Percentiles rank a stretch among this genome's conserved stretches.
Evolutionary conservation across 2,113 vertebrate genomes (phyloP).

Genomic region (Elgaria multicarinata): DNA sequence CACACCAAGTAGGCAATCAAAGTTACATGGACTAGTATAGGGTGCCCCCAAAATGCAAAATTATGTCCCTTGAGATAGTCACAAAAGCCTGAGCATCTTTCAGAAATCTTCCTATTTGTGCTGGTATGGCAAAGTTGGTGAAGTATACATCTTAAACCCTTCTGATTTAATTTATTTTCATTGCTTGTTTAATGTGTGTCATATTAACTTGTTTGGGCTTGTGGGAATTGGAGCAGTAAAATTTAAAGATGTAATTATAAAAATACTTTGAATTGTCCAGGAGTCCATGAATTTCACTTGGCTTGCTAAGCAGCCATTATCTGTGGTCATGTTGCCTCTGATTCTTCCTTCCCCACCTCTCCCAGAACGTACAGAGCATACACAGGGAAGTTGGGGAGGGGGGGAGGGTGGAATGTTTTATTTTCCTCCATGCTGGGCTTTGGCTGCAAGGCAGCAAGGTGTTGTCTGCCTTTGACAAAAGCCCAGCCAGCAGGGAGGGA

Average conservation of each 20-base stretch:
- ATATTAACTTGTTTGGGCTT: background rate
- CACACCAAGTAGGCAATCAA: background rate
- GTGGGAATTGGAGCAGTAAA: background rate
- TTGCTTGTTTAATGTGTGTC: background rate
- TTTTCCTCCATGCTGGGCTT: background rate
- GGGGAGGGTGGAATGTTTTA: background rate
- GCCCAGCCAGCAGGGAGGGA: no score
- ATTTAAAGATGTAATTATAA: background rate
- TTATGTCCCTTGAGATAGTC: background rate
- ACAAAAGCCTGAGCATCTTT: background rate
- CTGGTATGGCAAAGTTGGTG: background rate
- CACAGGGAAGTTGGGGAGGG: background rate
- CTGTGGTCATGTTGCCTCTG: background rate
- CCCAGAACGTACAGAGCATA: background rate
- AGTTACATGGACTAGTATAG: background rate
- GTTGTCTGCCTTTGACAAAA: background rate
- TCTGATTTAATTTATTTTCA: background rate
- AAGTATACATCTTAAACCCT: background rate
- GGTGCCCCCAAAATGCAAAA: background rate
- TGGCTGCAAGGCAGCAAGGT: background rate
- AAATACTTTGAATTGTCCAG: background rate
- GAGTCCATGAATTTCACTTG: background rate
- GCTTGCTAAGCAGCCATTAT: background rate
- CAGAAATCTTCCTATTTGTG: background rate
- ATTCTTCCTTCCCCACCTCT: no score